Evolutionary conservation across 2,888 invertebrate genomes (phyloP), one percentile per base, ranked within the genome.

Genomic region (Elmis aenea): DNA sequence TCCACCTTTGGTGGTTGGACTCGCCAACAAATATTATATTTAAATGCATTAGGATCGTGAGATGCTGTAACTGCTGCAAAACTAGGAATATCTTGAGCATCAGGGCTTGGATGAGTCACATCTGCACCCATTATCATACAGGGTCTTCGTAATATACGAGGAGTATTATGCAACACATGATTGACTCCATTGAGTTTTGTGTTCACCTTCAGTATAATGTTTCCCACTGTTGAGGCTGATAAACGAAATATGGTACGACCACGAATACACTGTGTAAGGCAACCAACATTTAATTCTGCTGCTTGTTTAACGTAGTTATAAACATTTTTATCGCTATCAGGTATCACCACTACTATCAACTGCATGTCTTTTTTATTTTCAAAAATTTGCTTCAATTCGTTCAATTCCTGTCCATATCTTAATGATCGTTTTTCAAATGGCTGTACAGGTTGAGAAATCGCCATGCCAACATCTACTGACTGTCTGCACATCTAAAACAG

Each of bases 61-160:
- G 85, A 86, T 0, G 87, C 85, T 0, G 84, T 83, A 2, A 89
- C 85, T 0, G 83, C 83, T 0, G 82, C 83, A 16, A 83, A 81
- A 58, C 82, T 82, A 0, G 78, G 78, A n/a, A n/a, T n/a, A 3
- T 65, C 58, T 75, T 75, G 64, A 2, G 83, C 78, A 39, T 85
- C 86, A 0, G 89, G 88, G 1, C 87, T 79, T 0, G 94, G 92
- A 71, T 94, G 94, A 0, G 93, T 92, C 3, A 94, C 93, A 67
- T 94, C 94, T 4, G 92, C 92, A 0, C 94, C 94, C 64, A 68
- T 66, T 24, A 68, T 57, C 63, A 84, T 78, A 8, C 75, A 74
- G 1, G 81, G 81, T 0, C 49, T 57, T 1, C 33, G 49, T 18
- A 83, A 61, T 46, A 76, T 75, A 1, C 33, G 45, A 2, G 78